phyloP scores from a whole-genome alignment of 2,797 vertebrate species.

The Galagoides demidoff region DNA sequence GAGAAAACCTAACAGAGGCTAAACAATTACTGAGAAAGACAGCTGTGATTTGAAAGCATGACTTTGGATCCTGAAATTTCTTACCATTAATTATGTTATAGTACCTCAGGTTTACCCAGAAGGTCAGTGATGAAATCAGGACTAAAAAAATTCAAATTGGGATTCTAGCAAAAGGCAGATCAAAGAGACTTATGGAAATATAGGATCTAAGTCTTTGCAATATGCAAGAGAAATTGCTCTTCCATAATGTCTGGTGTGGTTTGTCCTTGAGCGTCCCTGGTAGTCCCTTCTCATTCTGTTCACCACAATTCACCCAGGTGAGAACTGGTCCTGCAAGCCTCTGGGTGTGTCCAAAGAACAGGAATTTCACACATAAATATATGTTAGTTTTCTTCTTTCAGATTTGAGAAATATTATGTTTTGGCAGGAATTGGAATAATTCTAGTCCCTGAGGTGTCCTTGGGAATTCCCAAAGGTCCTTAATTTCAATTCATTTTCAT shows the following conservation, averaged over 20 bases:
- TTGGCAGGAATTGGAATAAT: neutral
- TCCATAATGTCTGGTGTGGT: neutral
- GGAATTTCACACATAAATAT: neutral
- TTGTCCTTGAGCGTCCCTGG: too few species aligned
- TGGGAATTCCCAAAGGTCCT: slow-evolving; percentile 31
- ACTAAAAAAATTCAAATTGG: neutral
- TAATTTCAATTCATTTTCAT: neutral
- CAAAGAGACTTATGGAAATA: neutral
- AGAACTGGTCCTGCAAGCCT: neutral
- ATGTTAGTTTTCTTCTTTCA: neutral
- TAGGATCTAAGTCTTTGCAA: neutral
- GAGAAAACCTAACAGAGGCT: neutral
- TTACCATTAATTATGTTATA: neutral
- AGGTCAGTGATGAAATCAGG: neutral
- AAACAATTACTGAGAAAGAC: neutral
- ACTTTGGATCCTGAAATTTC: neutral
- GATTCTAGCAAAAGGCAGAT: neutral
- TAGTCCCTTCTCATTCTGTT: neutral
- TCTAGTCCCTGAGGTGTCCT: neutral
- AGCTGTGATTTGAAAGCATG: neutral
- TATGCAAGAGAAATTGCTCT: neutral
- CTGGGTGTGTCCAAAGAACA: neutral
- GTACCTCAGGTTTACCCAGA: neutral
- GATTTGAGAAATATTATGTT: slow-evolving; percentile 2
- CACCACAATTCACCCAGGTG: neutral